phyloP scores from a whole-genome alignment of 2,113 vertebrate species.

The Zosterops pallidus region DNA sequence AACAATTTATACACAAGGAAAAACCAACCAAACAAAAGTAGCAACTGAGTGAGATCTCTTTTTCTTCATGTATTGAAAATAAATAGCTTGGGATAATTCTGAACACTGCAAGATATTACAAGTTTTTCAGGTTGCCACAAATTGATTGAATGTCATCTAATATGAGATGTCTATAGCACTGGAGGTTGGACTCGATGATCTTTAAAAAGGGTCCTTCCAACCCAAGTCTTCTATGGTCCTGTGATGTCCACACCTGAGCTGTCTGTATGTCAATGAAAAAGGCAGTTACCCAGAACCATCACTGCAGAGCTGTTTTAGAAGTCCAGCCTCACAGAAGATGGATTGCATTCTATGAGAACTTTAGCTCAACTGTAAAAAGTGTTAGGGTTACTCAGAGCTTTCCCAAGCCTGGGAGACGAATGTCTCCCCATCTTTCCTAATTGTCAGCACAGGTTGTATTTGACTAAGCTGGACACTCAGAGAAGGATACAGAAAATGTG shows the following conservation, averaged over 20 bases:
- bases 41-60: background rate
- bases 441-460: background rate
- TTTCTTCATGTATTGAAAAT: background rate
- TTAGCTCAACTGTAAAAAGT: background rate
- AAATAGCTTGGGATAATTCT: background rate
- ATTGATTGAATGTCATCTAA: background rate
- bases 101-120: background rate
- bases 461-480: background rate
- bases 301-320: background rate
- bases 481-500: background rate
- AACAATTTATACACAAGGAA: background rate
- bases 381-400: background rate
- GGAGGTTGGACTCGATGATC: background rate
- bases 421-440: background rate
- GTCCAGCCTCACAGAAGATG: background rate
- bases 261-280: background rate
- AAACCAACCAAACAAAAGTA: background rate
- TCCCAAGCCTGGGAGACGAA: background rate
- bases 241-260: background rate
- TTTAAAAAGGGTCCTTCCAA: background rate
- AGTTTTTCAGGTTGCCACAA: background rate
- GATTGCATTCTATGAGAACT: background rate
- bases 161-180: background rate
- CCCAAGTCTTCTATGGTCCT: background rate
- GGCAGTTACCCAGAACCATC: background rate